A percentile compares a stretch with the other conserved stretches of the same genome.
These are phyloP conservation scores for Mareca strepera DNA, from an alignment of 2,797 vertebrate species.

Conservation along the genomic window DNA sequence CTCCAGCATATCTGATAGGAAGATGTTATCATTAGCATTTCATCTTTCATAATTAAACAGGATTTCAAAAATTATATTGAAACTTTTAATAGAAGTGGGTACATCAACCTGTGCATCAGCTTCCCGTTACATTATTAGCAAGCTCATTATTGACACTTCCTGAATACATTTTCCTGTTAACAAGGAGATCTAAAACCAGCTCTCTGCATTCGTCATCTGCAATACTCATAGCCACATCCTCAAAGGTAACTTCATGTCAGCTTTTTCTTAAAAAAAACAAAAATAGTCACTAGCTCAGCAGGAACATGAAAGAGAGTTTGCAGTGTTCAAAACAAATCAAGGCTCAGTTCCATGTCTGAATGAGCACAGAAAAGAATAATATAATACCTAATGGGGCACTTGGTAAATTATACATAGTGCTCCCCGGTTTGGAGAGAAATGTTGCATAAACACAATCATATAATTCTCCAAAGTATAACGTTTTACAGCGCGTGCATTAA, in stretches of 20 bases:
- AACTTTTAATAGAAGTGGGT: slow-evolving; percentile 20
- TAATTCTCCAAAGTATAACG: neutral
- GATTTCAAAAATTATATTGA: slow-evolving; percentile 8
- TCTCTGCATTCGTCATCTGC: neutral
- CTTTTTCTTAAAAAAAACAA: neutral
- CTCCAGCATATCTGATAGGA: neutral
- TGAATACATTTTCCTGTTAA: neutral
- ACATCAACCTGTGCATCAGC: slow-evolving; percentile 21
- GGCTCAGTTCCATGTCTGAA: neutral
- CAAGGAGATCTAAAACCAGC: neutral
- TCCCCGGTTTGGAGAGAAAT: neutral
- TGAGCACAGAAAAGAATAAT: neutral
- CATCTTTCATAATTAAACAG: slow-evolving; percentile 20
- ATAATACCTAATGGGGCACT: neutral
- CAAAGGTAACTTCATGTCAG: neutral
- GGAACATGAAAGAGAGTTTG: neutral
- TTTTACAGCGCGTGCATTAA: neutral
- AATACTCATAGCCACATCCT: neutral
- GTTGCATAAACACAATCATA: neutral
- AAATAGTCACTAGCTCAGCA: neutral
- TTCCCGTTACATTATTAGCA: slow-evolving; percentile 14
- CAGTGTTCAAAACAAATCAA: neutral
- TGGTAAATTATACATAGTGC: neutral
- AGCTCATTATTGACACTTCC: slow-evolving; percentile 14
- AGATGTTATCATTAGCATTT: neutral